Base-by-base conservation (phyloP, 2,113 vertebrate species). In the Phrynosoma blainvillii region DNA sequence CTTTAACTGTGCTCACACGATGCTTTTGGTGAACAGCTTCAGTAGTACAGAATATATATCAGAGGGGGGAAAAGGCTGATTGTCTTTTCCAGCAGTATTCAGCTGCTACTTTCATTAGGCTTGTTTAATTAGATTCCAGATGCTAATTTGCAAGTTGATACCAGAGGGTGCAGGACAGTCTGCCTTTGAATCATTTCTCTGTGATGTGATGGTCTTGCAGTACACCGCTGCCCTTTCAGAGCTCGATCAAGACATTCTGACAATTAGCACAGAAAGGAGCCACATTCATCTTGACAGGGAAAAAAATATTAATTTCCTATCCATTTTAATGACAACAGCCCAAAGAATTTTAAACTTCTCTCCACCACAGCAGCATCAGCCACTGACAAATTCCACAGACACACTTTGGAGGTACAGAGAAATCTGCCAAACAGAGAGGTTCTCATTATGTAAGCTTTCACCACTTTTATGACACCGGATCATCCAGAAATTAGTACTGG, bases 141-240 rank as follows among this genome's bases (percentile, higher is more conserved):
- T 98, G 98, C 98, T 98, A 98, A 99, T 99, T 98, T 99, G 98
- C 98, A 98, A 99, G 98, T 98, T 97, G 97, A 98, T 98, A 97
- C 96, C 97, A 97, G 97, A 98, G 98, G 97, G 97, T 98, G 97
- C 97, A 98, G 98, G 98, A 98, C 97, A 96, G 97, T 96, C 95
- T 96, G 98, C 96, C 98, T 99, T 98, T 98, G 97, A 98, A 98
- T 97, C 95, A 92, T 95, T 92, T 97, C 96, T 94, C 98, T 98
- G 97, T 98, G 98, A 99, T 98, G 98, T 99, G 96, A 94, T 97
- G 97, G 97, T 97, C 97, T 97, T 97, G 95, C 95, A 95, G 96
- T 96, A 96, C 92, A 95, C 96, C 96, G 95, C 97, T 93, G 96
- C 97, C 97, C 97, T 97, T 96, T 94, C 96, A 95, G 95, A 89